Conservation (phyloP, 2,113 vertebrate species). For the Calyptomena viridis region DNA sequence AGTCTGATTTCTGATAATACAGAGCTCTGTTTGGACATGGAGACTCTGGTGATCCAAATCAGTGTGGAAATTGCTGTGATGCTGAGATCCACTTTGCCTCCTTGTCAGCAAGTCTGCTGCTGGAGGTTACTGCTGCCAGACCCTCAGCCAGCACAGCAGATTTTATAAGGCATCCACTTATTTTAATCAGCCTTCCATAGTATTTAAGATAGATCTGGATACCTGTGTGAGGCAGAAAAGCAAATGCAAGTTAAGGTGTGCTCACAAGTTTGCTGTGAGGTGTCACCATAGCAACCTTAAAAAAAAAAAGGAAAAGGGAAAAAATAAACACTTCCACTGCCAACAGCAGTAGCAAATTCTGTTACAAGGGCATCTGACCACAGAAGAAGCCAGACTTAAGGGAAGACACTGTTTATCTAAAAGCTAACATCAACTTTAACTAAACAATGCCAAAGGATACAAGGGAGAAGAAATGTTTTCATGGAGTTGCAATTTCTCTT, state of each 20-base stretch:
- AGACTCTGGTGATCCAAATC: background rate
- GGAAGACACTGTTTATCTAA: background rate
- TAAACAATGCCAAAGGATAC: background rate
- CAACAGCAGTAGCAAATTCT: background rate
- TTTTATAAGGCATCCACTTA: background rate
- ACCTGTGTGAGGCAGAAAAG: background rate
- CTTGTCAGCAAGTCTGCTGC: background rate
- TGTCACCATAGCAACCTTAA: background rate
- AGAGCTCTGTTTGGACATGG: background rate
- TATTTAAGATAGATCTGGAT: background rate
- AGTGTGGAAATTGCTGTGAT: background rate
- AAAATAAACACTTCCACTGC: accelerated
- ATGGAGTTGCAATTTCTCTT: background rate
- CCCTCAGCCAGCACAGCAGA: background rate
- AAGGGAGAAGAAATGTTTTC: background rate
- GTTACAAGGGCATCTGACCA: background rate
- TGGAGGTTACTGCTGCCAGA: background rate
- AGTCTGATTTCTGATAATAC: background rate
- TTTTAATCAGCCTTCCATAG: background rate
- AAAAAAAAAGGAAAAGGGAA: background rate
- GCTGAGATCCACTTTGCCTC: background rate
- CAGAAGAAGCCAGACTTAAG: background rate
- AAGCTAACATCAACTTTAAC: background rate
- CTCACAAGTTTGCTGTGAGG: background rate
- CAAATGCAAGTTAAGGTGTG: background rate